A percentile compares a stretch with the other conserved stretches of the same genome.
These are phyloP conservation scores for Ianthella basta DNA, from an alignment of 37 sponge, comb jelly and placozoan genomes.

Conservation along the genomic window DNA sequence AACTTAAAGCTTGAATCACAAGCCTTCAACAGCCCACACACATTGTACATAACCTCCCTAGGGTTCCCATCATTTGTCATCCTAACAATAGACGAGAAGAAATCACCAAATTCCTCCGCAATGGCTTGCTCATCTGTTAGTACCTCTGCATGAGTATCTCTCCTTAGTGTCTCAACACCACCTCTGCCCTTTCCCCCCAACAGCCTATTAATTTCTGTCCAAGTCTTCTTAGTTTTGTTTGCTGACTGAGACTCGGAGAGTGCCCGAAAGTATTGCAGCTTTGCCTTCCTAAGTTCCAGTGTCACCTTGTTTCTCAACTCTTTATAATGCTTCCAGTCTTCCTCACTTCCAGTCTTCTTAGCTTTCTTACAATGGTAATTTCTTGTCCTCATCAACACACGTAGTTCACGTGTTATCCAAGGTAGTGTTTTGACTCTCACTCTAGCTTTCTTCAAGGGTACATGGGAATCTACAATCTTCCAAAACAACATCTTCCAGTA, in stretches of 20 bases:
- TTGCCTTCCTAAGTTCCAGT: neutral
- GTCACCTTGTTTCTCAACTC: neutral
- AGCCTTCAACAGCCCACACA: neutral
- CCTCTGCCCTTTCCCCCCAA: constrained; percentile 11
- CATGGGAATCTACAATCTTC: constrained; percentile 9
- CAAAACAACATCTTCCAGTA: constrained; percentile 37
- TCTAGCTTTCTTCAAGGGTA: constrained; percentile 30
- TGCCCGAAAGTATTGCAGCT: constrained; percentile 12
- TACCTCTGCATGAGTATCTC: too few relatives aligned
- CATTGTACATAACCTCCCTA: neutral
- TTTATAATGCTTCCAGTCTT: constrained; percentile 8
- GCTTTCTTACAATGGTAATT: constrained; percentile 14
- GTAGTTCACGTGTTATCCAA: constrained; percentile 20
- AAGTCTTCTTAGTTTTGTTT: constrained; percentile 14
- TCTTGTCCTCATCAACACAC: neutral
- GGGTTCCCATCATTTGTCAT: neutral
- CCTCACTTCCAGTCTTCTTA: neutral
- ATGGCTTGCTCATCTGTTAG: neutral
- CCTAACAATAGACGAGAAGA: constrained; percentile 10
- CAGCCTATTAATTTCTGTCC: constrained; percentile 32
- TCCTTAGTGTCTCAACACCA: neutral
- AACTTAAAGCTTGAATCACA: constrained; percentile 1
- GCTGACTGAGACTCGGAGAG: constrained; percentile 5
- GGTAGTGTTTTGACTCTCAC: constrained; percentile 23
- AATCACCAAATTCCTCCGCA: constrained; percentile 22